phyloP scores from a whole-genome alignment of 2,888 invertebrate genomes.

The Podabrus alpinus region DNA sequence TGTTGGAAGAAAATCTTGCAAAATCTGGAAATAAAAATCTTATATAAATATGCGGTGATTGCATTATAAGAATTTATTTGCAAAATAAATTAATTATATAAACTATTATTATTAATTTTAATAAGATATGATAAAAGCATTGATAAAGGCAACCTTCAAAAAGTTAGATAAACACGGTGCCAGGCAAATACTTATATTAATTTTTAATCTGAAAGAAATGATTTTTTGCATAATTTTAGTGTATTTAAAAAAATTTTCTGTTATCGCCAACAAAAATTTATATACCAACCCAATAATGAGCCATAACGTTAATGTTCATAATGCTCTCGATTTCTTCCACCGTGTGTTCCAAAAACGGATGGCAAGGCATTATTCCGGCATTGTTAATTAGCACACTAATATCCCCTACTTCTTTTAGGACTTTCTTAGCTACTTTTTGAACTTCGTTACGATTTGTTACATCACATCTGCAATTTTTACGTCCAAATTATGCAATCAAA shows the following conservation, averaged over 20 bases:
- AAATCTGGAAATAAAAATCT: conserved; percentile 57
- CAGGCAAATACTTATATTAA: background rate
- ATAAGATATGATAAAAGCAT: background rate
- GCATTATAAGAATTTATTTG: background rate
- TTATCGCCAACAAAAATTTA: too few species aligned
- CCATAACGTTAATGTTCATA: conserved; percentile 77
- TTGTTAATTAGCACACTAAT: conserved; percentile 83
- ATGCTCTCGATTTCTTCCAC: conserved; percentile 70
- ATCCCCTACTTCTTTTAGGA: conserved; percentile 72
- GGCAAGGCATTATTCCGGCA: conserved; percentile 85
- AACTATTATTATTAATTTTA: background rate
- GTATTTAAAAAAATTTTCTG: too few species aligned
- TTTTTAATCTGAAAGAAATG: background rate
- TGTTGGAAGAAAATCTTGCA: conserved; percentile 75
- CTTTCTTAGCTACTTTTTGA: conserved; percentile 63
- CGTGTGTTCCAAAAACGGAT: conserved; percentile 67
- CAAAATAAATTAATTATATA: background rate
- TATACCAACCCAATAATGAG: conserved; percentile 79
- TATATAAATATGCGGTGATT: background rate
- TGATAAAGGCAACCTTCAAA: background rate
- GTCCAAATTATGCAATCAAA: background rate
- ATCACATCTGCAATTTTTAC: conserved; percentile 65
- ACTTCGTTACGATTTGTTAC: conserved; percentile 74
- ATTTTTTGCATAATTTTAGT: too few species aligned
- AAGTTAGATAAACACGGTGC: background rate